A percentile compares a stretch with the other conserved stretches of the same genome.
Evolutionary conservation across 2,113 vertebrate species (phyloP).

Genomic region (Callospermophilus lateralis): DNA sequence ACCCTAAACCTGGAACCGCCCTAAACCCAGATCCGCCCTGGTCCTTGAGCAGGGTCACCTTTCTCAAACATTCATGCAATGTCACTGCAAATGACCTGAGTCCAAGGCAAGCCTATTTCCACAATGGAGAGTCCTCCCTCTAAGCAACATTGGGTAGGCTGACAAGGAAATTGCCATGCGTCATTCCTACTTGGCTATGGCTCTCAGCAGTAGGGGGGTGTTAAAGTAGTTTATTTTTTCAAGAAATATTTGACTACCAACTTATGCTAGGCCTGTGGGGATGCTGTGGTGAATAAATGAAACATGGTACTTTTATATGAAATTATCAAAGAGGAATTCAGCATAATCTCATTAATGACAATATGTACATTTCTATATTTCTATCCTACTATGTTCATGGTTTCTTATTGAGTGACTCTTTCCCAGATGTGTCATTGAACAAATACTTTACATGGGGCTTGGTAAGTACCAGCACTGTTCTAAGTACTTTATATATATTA

Average conservation of each 20-base stretch:
- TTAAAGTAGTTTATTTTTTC: background rate
- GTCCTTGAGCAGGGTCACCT: too few relatives aligned
- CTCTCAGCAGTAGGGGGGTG: too few relatives aligned
- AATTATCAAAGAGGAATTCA: background rate
- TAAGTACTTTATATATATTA: conserved; percentile 22
- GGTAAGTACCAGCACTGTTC: background rate
- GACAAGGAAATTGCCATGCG: too few relatives aligned
- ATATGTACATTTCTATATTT: background rate
- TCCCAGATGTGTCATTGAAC: background rate
- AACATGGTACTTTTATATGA: background rate
- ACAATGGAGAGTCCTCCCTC: too few relatives aligned
- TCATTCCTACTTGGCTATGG: too few relatives aligned
- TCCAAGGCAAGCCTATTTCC: too few relatives aligned
- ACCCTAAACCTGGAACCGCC: too few relatives aligned
- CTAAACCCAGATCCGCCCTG: too few relatives aligned
- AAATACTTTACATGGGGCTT: background rate
- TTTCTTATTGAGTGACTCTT: background rate
- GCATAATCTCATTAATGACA: background rate
- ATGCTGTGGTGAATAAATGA: background rate
- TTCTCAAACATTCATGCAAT: too few relatives aligned
- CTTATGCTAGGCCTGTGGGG: background rate
- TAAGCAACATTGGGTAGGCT: too few relatives aligned
- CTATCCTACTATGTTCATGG: background rate
- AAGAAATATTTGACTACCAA: conserved; percentile 25
- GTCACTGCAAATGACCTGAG: too few relatives aligned